Conservation (phyloP, 2,113 vertebrate species). For the Mus pahari region DNA sequence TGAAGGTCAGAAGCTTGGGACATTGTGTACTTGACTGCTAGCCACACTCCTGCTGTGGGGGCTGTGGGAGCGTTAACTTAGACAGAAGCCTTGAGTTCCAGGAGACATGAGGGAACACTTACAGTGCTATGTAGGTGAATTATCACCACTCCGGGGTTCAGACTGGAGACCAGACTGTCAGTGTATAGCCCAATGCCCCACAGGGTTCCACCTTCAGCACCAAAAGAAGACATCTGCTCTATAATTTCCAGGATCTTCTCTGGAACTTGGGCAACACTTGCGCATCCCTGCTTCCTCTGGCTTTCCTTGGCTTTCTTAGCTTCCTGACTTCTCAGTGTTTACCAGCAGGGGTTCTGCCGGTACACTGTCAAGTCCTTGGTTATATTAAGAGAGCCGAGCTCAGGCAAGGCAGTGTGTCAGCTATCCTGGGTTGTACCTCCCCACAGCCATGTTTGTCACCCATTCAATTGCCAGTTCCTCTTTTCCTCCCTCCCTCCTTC, state of each 20-base stretch:
- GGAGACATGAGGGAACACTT: too few species aligned
- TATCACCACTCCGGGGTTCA: too few species aligned
- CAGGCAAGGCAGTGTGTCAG: background rate
- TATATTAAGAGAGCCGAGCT: background rate
- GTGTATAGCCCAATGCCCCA: too few species aligned
- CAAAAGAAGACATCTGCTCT: background rate
- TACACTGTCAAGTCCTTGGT: background rate
- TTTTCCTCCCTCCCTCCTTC: background rate
- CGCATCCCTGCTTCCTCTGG: background rate
- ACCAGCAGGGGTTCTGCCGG: background rate
- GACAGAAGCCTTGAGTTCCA: too few species aligned
- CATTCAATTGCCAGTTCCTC: background rate
- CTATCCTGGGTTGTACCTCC: background rate
- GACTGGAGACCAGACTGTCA: too few species aligned
- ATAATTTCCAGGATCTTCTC: background rate
- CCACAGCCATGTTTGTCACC: background rate
- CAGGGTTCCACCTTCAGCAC: background rate
- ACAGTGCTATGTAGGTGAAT: too few species aligned
- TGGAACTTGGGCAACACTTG: background rate
- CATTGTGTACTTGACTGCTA: too few species aligned
- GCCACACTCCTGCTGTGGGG: too few species aligned
- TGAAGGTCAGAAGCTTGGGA: too few species aligned
- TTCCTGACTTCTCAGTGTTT: conserved; percentile 1
- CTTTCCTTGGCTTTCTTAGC: background rate
- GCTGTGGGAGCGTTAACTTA: too few species aligned